A percentile compares a stretch with the other conserved stretches of the same genome.
phyloP scores from a whole-genome alignment of 2,888 invertebrate genomes.

The Nasonovia ribisnigri region DNA sequence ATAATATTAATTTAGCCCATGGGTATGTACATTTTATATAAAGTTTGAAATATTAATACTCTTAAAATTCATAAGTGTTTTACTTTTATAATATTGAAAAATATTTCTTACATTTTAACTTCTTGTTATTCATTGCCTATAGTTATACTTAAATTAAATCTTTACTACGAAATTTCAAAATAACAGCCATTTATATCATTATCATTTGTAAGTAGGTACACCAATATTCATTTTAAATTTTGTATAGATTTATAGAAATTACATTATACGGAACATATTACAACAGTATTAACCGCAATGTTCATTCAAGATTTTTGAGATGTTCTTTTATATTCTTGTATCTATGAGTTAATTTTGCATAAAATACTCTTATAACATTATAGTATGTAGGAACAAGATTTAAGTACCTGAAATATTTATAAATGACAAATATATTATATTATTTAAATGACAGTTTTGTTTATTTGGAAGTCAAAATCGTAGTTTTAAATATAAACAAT shows the following conservation, averaged over 20 bases:
- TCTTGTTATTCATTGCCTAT: not conserved
- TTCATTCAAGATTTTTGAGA: not conserved
- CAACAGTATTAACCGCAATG: not conserved
- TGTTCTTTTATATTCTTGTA: not conserved
- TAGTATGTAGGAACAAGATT: not conserved
- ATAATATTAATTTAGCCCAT: not conserved
- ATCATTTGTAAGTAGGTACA: not conserved
- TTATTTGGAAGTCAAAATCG: not conserved
- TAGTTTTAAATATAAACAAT: not conserved
- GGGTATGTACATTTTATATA: not conserved
- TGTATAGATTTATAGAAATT: not conserved
- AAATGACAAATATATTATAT: not conserved
- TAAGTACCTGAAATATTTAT: not conserved
- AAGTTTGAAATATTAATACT: not conserved
- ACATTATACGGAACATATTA: not conserved
- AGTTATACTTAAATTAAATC: not conserved
- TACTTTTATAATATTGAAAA: not conserved
- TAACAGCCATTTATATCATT: not conserved
- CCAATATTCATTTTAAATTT: not conserved
- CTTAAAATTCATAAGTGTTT: not conserved
- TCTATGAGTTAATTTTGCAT: constrained; percentile 6
- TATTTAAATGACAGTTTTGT: not conserved
- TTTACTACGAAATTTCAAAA: not conserved
- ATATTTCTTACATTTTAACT: not conserved
- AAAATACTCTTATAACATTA: constrained; percentile 14